Percentiles rank a stretch among this genome's conserved stretches.
These are phyloP conservation scores for Chaenocephalus aceratus DNA, from an alignment of 2,113 vertebrate species.

Conservation along the genomic window DNA sequence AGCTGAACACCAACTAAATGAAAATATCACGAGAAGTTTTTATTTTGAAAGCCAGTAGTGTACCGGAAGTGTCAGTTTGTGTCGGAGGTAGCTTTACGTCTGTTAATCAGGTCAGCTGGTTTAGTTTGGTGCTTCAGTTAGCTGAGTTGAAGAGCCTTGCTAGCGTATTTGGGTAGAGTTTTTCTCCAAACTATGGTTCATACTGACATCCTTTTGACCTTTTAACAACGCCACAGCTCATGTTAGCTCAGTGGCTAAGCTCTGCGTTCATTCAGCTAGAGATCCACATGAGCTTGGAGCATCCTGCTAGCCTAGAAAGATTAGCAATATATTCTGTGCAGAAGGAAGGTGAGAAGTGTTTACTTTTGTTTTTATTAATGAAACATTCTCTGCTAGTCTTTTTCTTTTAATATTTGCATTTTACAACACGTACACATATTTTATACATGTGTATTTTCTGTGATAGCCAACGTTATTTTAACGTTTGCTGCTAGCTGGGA, in stretches of 20 bases:
- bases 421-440: neutral
- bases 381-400: neutral
- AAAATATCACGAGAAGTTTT: neutral
- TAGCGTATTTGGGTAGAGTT: neutral
- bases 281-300: slow-evolving; percentile 27
- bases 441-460: neutral
- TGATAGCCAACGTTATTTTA: neutral
- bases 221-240: neutral
- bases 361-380: neutral
- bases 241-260: neutral
- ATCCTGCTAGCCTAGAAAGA: slow-evolving; percentile 40
- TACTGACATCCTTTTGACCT: rapidly evolving
- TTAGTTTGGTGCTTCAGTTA: slow-evolving; percentile 15
- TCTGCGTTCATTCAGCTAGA: neutral
- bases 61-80: neutral
- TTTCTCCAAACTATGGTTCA: rapidly evolving
- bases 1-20: too few species aligned
- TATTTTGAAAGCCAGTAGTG: neutral
- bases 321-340: slow-evolving; percentile 18
- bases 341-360: slow-evolving; percentile 56
- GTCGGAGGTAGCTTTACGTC: rapidly evolving
- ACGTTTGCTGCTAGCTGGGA: neutral
- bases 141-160: neutral
- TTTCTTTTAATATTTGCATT: rapidly evolving
- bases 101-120: slow-evolving; percentile 29